Conservation (phyloP, 2,888 invertebrate species). For the Drosophila flavopinicola region DNA sequence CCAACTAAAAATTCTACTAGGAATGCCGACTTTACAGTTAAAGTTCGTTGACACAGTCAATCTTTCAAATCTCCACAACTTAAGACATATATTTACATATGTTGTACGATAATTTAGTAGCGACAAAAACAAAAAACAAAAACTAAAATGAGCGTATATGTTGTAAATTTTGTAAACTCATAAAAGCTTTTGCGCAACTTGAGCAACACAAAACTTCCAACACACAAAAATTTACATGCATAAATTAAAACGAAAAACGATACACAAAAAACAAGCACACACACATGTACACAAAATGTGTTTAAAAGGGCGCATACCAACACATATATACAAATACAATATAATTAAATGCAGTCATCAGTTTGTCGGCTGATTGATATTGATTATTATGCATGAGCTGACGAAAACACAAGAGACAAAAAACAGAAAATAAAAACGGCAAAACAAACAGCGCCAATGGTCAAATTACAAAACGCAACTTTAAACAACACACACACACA, state of each 20-base stretch:
- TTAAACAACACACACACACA: constrained; percentile 31
- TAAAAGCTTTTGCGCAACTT: constrained; percentile 46
- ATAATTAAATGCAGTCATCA: constrained; percentile 67
- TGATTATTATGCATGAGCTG: constrained; percentile 67
- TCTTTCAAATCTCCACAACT: constrained; percentile 8
- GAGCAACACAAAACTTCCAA: constrained; percentile 27
- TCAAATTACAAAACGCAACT: constrained; percentile 67
- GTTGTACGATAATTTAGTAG: constrained; percentile 1
- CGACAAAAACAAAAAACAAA: not conserved
- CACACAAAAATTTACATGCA: constrained; percentile 36
- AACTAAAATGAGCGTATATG: constrained; percentile 4
- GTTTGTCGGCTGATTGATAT: constrained; percentile 60
- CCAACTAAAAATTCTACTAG: constrained; percentile 9
- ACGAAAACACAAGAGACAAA: too few species aligned
- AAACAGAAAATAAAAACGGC: constrained; percentile 36
- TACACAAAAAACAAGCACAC: constrained; percentile 2
- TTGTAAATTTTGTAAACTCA: constrained; percentile 15
- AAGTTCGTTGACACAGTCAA: constrained; percentile 46
- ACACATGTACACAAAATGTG: constrained; percentile 33
- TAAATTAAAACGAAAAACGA: constrained; percentile 28
- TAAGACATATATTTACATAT: not conserved
- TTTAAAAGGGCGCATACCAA: constrained; percentile 57
- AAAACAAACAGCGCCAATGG: constrained; percentile 44
- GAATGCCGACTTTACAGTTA: constrained; percentile 30
- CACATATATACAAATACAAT: constrained; percentile 8